Conservation (phyloP, 2,113 vertebrate species). For the Oreochromis niloticus region DNA sequence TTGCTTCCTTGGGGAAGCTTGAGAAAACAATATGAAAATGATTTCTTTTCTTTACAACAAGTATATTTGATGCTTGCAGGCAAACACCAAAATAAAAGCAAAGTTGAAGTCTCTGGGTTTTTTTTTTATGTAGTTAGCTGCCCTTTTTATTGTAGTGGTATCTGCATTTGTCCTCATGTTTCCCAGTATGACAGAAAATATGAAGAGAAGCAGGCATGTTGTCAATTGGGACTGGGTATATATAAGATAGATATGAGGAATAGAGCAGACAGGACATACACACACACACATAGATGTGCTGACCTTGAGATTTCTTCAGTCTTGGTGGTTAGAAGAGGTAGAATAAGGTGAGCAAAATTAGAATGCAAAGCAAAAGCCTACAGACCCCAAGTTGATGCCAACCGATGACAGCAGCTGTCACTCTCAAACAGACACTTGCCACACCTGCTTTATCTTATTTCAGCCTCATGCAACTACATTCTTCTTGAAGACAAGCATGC, state of each 20-base stretch:
- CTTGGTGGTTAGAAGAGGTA: background rate
- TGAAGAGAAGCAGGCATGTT: background rate
- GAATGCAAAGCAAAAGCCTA: constrained; percentile 24
- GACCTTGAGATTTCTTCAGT: constrained; percentile 24
- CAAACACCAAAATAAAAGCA: constrained; percentile 50
- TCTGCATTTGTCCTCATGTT: background rate
- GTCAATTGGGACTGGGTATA: background rate
- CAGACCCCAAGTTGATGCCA: constrained; percentile 19
- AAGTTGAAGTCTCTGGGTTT: constrained; percentile 16
- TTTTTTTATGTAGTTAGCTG: constrained; percentile 20
- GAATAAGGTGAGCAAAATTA: constrained; percentile 7
- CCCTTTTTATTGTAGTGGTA: background rate
- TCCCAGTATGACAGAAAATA: background rate
- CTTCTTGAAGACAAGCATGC: constrained; percentile 13
- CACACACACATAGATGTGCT: background rate
- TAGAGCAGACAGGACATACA: background rate
- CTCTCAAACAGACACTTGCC: background rate
- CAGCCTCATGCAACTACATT: background rate
- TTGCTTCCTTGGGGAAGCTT: constrained; percentile 57
- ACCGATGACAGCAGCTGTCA: constrained; percentile 43
- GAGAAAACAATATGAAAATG: constrained; percentile 71
- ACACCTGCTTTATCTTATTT: background rate
- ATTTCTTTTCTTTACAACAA: constrained; percentile 62
- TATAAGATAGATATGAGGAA: background rate
- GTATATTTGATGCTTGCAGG: constrained; percentile 58